Conservation (phyloP, 92 coral and sea anemone species). For the Bergia sp. region DNA sequence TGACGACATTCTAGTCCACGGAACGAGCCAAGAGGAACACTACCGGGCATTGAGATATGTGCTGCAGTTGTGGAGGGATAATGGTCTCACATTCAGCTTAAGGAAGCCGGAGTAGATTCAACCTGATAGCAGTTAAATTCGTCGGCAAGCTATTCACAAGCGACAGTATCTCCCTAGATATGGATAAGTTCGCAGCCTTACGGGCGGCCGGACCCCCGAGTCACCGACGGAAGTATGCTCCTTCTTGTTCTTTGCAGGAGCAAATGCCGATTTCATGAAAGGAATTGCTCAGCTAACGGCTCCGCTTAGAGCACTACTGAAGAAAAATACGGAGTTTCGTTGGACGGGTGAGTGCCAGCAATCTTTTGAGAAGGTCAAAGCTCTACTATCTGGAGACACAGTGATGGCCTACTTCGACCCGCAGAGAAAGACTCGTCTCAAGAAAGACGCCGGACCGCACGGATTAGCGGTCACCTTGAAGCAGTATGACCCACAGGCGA, state of each 20-base stretch:
- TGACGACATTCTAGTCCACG: conserved; percentile 28
- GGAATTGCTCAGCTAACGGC: neutral
- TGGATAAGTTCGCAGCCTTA: conserved; percentile 37
- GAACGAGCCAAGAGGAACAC: conserved; percentile 38
- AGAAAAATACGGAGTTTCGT: neutral
- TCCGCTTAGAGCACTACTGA: neutral
- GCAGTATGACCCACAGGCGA: conserved; percentile 16
- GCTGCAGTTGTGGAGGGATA: too few relatives aligned
- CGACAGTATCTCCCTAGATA: conserved; percentile 46
- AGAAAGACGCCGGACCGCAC: conserved; percentile 1
- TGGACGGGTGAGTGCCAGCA: conserved; percentile 31
- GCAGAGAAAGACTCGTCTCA: conserved; percentile 34
- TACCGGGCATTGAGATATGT: conserved; percentile 23
- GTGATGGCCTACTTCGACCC: conserved; percentile 51
- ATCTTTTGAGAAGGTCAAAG: conserved; percentile 17
- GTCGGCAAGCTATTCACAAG: conserved; percentile 41
- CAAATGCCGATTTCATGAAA: conserved; percentile 50
- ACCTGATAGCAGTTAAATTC: conserved; percentile 20
- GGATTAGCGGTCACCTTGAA: conserved; percentile 41
- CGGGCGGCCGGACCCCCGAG: conserved; percentile 34
- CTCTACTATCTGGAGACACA: conserved; percentile 1
- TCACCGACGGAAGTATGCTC: conserved; percentile 47
- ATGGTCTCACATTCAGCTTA: conserved; percentile 41
- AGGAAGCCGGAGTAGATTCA: conserved; percentile 36
- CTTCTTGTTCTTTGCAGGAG: conserved; percentile 41